phyloP scores from a whole-genome alignment of 2,113 vertebrate species.

The Vidua macroura region DNA sequence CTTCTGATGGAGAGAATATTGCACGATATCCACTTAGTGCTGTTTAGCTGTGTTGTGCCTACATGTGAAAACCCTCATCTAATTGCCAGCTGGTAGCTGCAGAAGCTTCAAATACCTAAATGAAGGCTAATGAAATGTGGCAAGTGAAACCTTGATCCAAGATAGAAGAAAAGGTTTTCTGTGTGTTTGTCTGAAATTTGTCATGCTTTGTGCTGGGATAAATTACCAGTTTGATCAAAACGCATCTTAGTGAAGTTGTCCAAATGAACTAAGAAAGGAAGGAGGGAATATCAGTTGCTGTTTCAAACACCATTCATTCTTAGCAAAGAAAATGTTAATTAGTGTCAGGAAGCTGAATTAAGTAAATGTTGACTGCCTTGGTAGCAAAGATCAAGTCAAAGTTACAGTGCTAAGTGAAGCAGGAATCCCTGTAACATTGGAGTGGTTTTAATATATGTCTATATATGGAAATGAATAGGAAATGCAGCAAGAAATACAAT shows the following conservation, averaged over 20 bases:
- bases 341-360: constrained; percentile 53
- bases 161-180: constrained; percentile 1
- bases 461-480: constrained; percentile 31
- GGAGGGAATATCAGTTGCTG: background rate
- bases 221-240: constrained; percentile 13
- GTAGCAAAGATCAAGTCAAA: constrained; percentile 48
- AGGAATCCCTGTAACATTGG: background rate
- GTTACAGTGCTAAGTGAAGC: constrained; percentile 22
- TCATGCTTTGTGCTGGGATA: background rate
- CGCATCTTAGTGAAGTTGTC: constrained; percentile 6
- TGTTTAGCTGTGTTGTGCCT: background rate
- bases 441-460: background rate
- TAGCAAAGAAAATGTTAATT: constrained; percentile 47
- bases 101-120: background rate
- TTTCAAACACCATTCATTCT: constrained; percentile 35
- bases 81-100: background rate
- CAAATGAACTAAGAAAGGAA: constrained; percentile 18
- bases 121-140: constrained; percentile 4
- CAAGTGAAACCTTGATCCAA: constrained; percentile 22
- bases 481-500: constrained; percentile 36
- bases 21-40: background rate
- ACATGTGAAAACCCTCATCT: background rate
- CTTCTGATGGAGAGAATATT: background rate
- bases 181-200: background rate
- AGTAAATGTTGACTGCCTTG: constrained; percentile 44